Percentiles rank a stretch among this genome's conserved stretches.
Conservation (phyloP, 2,797 vertebrate genomes). For the Phalloptychus januarius region DNA sequence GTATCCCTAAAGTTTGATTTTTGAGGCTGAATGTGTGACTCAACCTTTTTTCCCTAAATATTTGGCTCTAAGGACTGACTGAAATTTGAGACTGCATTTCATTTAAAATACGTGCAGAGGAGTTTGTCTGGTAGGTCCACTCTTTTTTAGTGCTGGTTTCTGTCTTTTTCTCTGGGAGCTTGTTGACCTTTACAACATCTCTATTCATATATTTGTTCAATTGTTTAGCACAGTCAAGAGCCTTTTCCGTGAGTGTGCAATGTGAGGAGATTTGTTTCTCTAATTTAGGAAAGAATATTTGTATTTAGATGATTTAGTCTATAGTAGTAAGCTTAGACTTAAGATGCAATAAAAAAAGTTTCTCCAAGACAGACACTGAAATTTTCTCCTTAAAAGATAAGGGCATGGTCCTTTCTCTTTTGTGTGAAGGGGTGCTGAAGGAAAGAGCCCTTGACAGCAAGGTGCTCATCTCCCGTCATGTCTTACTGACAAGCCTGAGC, state of each 20-base stretch:
- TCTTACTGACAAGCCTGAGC: slow-evolving; percentile 36
- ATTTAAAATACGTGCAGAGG: slow-evolving; percentile 14
- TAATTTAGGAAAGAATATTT: slow-evolving; percentile 28
- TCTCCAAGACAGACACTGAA: slow-evolving; percentile 52
- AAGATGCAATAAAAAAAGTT: slow-evolving; percentile 55
- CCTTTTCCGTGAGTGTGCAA: slow-evolving; percentile 43
- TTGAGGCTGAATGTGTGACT: slow-evolving; percentile 14
- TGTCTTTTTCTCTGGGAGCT: slow-evolving; percentile 36
- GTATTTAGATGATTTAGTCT: slow-evolving; percentile 30
- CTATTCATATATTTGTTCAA: slow-evolving; percentile 50
- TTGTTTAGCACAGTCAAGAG: slow-evolving; percentile 57
- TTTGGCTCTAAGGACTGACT: slow-evolving; percentile 30
- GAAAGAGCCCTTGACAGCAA: slow-evolving; percentile 55
- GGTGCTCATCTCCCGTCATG: slow-evolving; percentile 18
- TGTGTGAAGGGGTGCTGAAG: slow-evolving; percentile 27
- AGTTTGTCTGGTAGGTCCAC: slow-evolving; percentile 40
- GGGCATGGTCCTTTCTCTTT: slow-evolving; percentile 28
- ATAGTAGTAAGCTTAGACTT: slow-evolving; percentile 27
- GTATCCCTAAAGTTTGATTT: background rate
- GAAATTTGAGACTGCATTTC: slow-evolving; percentile 20
- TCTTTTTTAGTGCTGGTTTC: slow-evolving; percentile 21
- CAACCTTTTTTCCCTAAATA: slow-evolving; percentile 18
- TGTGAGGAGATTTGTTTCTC: slow-evolving; percentile 35
- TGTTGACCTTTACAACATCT: slow-evolving; percentile 44
- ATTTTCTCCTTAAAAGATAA: slow-evolving; percentile 63